Evolutionary conservation across 2,888 invertebrate genomes (phyloP).

Genomic region (Hydropsyche betteni): DNA sequence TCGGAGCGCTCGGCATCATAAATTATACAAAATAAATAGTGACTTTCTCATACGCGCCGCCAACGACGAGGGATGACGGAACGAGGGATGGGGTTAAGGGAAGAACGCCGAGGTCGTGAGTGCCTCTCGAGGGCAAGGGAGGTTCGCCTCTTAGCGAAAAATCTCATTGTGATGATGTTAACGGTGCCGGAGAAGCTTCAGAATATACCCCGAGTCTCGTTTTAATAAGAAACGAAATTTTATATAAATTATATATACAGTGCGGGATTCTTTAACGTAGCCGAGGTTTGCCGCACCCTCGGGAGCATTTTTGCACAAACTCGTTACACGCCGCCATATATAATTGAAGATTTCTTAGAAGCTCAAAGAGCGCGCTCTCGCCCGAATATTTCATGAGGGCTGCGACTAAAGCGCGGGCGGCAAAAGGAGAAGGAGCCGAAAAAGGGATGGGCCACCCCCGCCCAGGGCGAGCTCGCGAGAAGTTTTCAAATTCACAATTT

Average conservation of each 20-base stretch:
- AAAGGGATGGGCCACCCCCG: slow-evolving; percentile 9
- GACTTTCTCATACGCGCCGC: slow-evolving; percentile 33
- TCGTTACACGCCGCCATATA: slow-evolving; percentile 9
- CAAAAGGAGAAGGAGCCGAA: no score
- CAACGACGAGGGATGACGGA: neutral
- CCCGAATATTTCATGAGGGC: slow-evolving; percentile 38
- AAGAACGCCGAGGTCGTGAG: slow-evolving; percentile 9
- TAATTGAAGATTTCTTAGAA: slow-evolving; percentile 34
- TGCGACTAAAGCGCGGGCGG: slow-evolving; percentile 19
- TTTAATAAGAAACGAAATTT: neutral
- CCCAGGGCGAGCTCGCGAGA: slow-evolving; percentile 43
- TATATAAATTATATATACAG: neutral
- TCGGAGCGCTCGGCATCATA: slow-evolving; percentile 39
- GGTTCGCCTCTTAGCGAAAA: neutral
- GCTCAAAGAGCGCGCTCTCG: slow-evolving; percentile 28
- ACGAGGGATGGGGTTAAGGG: neutral
- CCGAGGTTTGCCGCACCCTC: neutral
- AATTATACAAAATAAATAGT: slow-evolving; percentile 43
- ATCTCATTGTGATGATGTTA: slow-evolving; percentile 11
- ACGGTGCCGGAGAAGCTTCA: neutral
- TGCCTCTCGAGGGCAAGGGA: slow-evolving; percentile 21
- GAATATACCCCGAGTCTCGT: neutral
- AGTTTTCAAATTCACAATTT: slow-evolving; percentile 51
- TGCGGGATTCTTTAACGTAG: neutral
- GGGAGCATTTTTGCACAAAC: slow-evolving; percentile 11